Base-by-base conservation (phyloP, 1,140 invertebrate species). In the Maconellicoccus hirsutus region DNA sequence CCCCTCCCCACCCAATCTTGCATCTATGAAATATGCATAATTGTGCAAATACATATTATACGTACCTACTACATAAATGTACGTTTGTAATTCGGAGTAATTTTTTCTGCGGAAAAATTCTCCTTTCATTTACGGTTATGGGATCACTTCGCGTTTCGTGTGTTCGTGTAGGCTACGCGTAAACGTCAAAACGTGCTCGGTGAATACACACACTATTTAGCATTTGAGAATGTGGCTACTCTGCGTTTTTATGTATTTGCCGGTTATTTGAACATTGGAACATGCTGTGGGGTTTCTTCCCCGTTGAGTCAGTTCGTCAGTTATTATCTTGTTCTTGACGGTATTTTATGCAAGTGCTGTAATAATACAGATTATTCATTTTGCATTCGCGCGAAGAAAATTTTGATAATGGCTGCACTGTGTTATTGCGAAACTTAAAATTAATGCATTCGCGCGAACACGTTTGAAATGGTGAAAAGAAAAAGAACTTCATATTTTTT, bases 201-300 rank as follows among this genome's bases (percentile, higher is more conserved):
- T 33, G 29, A 3, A 33, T 12, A 12, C 29, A 33, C 29, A 12
- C 29, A 33, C 4, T 26, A 66, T 66, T 66, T 66, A 66, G 25
- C 61, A 66, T 66, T 66, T 25, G 25, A 66, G 61, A 66, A 66
- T 23, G 61, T 66, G 61, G 61, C 61, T 66, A 66, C 61, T 66
- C 61, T 66, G 61, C 61, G 61, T 66, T 66, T 66, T 66, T 66
- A 66, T 66, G 61, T 66, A 66, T 66, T 66, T 66, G 61, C 61
- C 61, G 61, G 61, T 66, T 66, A 66, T 66, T 66, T 66, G 61
- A 66, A 66, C 61, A 66, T 66, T 23, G 61, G 21, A 66, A 66
- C 25, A 66, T 66, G 61, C 61, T 23, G 21, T 66, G 61, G 61
- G 61, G 61, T 66, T 66, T 66, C 61, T 66, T 59, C 61, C 61